Evolutionary conservation across 2,888 invertebrate species (phyloP), one percentile per base, ranked within the genome.

Genomic region (Clusia tigrina): DNA sequence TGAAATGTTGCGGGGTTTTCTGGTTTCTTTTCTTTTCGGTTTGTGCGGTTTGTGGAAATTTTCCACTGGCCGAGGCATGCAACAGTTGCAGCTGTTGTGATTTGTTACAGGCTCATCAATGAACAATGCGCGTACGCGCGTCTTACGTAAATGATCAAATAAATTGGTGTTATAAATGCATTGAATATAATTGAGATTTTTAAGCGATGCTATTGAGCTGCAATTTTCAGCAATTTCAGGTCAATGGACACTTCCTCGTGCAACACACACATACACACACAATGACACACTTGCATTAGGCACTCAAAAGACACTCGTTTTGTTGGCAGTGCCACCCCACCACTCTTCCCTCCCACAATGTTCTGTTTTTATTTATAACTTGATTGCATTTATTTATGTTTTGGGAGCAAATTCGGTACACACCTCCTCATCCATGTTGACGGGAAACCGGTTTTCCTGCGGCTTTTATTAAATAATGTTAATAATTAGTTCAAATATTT

Each of bases 361-460:
- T 32, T 32, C 5, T 12, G 12, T 32, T 32, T 32, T 32, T 32
- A 32, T 32, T 32, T 32, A 32, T 32, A 32, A 32, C 12, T 32
- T 32, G 5, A 32, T 32, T 32, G 32, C 12, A 32, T 32, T 32
- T 32, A 12, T 32, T 32, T 32, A 32, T 32, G 12, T 32, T 32
- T 32, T n/a, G n/a, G n/a, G n/a, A n/a, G 32, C 12, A 32, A 32
- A 32, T 32, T 32, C 32, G 32, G 5, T 72, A 75, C 74, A 69
- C 74, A 74, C 74, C 74, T 74, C 73, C 65, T 70, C 69, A 69
- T 63, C 74, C 74, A 74, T 73, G 65, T 70, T 66, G 62, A 59
- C 62, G 6, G 60, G 42, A 10, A 48, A 61, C 23, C 55, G 48
- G 22, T 60, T 23, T 53, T 53, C 18, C 17, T 54, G n/a, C 15